A percentile compares a stretch with the other conserved stretches of the same genome.
phyloP scores from a whole-genome alignment of 2,888 invertebrate species.

The Tridacna crocea region DNA sequence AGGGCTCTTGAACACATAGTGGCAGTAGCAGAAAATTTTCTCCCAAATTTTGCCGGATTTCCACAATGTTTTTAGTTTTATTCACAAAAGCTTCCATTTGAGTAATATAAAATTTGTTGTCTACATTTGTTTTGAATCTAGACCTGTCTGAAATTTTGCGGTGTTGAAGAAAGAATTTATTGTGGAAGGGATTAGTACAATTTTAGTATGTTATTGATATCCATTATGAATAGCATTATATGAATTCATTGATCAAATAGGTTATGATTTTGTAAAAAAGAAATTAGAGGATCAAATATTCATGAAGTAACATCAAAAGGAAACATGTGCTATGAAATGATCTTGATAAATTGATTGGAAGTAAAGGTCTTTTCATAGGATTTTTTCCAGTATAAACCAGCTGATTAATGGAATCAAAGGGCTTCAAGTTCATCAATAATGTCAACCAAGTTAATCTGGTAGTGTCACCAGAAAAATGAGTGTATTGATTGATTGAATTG shows the following conservation, averaged over 20 bases:
- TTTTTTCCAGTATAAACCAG: neutral
- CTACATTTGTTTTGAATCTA: too few species aligned
- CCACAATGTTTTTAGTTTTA: too few species aligned
- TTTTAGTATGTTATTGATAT: neutral
- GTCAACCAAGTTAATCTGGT: conserved; percentile 6
- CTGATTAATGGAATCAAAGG: conserved; percentile 21
- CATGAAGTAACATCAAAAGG: conserved; percentile 20
- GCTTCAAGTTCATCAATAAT: conserved; percentile 9
- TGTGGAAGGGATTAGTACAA: neutral
- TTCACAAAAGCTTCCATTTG: too few species aligned
- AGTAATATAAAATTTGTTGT: too few species aligned
- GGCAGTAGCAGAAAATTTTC: too few species aligned
- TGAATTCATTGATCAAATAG: neutral
- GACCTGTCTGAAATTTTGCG: too few species aligned
- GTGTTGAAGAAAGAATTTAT: too few species aligned
- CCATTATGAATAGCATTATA: neutral
- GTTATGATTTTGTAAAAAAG: conserved; percentile 8
- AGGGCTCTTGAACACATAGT: too few species aligned
- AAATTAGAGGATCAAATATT: conserved; percentile 14
- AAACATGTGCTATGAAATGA: conserved; percentile 13
- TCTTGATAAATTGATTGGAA: conserved; percentile 13
- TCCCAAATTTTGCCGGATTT: too few species aligned
- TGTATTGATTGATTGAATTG: neutral
- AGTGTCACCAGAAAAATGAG: neutral
- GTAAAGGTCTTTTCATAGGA: neutral